phyloP scores from a whole-genome alignment of 2,113 vertebrate genomes.

The Phaethornis superciliosus region DNA sequence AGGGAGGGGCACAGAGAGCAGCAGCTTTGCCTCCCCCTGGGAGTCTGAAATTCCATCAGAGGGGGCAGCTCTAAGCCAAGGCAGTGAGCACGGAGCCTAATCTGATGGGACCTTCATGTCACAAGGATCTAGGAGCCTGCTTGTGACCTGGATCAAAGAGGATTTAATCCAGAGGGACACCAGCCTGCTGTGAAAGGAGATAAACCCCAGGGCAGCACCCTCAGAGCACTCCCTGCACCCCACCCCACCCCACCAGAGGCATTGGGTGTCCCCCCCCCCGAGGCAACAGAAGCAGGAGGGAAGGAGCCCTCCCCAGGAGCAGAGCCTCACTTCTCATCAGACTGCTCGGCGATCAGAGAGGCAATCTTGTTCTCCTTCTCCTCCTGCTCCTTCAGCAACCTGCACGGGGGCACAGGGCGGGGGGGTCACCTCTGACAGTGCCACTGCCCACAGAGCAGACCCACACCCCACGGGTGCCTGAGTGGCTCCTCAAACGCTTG shows the following conservation, averaged over 20 bases:
- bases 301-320: fast-evolving
- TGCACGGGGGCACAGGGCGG: not conserved
- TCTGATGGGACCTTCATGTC: not conserved
- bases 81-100: not conserved
- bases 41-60: not conserved
- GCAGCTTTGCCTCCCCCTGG: not conserved
- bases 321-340: constrained; percentile 73
- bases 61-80: not conserved
- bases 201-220: not conserved
- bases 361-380: constrained; percentile 74
- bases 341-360: constrained; percentile 75
- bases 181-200: not conserved
- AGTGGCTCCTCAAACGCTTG: too few relatives aligned
- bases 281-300: not conserved
- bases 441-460: too few relatives aligned
- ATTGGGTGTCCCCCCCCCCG: fast-evolving
- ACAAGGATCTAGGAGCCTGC: not conserved
- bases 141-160: not conserved
- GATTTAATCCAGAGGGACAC: not conserved
- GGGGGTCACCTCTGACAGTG: not conserved
- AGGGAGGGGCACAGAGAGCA: not conserved
- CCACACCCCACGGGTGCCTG: too few relatives aligned
- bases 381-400: constrained; percentile 75
- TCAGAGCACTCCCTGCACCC: not conserved
- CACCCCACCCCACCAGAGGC: not conserved